Evolutionary conservation across 64 coral and sea anemone species (phyloP).

Genomic region (Actinia tenebrosa): DNA sequence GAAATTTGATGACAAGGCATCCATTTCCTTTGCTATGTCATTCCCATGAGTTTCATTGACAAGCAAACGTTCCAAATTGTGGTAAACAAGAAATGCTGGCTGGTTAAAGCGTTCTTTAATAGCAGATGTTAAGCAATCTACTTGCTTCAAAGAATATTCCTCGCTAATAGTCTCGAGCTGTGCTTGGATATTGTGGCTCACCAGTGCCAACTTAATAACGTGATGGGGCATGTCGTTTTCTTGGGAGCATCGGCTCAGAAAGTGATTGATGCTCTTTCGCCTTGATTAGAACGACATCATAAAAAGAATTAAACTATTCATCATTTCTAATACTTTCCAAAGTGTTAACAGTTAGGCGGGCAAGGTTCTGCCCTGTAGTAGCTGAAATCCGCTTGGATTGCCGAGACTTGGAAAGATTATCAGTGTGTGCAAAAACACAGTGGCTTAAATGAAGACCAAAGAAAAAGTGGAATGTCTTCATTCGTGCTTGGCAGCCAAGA

Average conservation of each 20-base stretch:
- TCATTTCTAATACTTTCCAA: slow-evolving; percentile 17
- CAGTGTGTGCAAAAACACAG: slow-evolving; percentile 10
- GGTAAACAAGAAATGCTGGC: slow-evolving; percentile 8
- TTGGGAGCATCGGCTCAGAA: slow-evolving; percentile 29
- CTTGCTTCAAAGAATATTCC: slow-evolving; percentile 20
- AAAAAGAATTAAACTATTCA: slow-evolving; percentile 14
- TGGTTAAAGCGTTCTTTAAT: slow-evolving; percentile 33
- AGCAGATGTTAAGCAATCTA: slow-evolving; percentile 11
- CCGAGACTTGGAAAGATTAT: slow-evolving; percentile 29
- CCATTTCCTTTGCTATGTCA: slow-evolving; percentile 28
- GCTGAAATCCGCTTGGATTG: slow-evolving; percentile 32
- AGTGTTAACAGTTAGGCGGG: not conserved
- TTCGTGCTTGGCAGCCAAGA: slow-evolving; percentile 19
- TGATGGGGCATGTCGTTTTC: slow-evolving; percentile 25
- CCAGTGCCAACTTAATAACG: slow-evolving; percentile 10
- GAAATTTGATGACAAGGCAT: slow-evolving; percentile 18
- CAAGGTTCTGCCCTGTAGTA: not conserved
- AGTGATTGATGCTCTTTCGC: slow-evolving; percentile 36
- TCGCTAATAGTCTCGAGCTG: not conserved
- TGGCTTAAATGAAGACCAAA: slow-evolving; percentile 30
- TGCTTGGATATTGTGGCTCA: not conserved
- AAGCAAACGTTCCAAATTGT: slow-evolving; percentile 2
- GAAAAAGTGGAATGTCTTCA: slow-evolving; percentile 30
- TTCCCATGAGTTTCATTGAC: slow-evolving; percentile 14
- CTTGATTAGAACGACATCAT: slow-evolving; percentile 47